Base-by-base conservation (phyloP, 2,888 invertebrate genomes). In the Thecocarcelia acutangulata region DNA sequence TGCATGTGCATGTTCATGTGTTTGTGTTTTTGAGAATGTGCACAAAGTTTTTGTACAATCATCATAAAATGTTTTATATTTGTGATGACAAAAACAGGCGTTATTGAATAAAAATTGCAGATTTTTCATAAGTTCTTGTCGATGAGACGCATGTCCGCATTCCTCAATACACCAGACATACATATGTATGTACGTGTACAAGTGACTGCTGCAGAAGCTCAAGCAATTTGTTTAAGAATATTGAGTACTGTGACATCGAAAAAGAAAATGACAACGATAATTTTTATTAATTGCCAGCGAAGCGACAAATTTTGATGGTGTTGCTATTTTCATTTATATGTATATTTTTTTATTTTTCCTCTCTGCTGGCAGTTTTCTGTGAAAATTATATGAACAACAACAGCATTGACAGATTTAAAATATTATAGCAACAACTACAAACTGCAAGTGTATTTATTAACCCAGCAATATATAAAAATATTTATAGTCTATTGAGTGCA, bases 241-340 rank as follows among this genome's bases (percentile, higher is more conserved):
- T 76, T 76, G 40, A 72, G 44, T 64, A 33, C 58, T 40, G 8
- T 40, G 40, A 40, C 58, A 58, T 6, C 13, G 40, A n/a, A n/a
- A 59, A 44, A 24, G 42, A 59, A 59, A 44, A 44, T 42, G 9
- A 19, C 28, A 73, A 73, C 70, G 28, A 73, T 61, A 48, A 56
- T 78, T 75, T 69, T 82, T 82, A 82, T 78, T 82, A 78, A 82
- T 82, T 82, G 78, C 78, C 78, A 82, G 64, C 78, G 78, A 70
- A 78, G 78, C 70, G 69, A 78, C 78, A 82, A 74, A 70, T 82
- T 82, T 75, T 78, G 78, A 75, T 82, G 78, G 74, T 75, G 74
- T 78, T 74, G 74, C 78, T 40, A 46, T 44, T 59, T 59, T 59
- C 15, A 33, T 33, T 44, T 21, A 5, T 50, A 4, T 21, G 21